Percentiles rank a stretch among this genome's conserved stretches.
Evolutionary conservation across 92 coral and sea anemone genomes (phyloP).

Genomic region (Porites evermanni): DNA sequence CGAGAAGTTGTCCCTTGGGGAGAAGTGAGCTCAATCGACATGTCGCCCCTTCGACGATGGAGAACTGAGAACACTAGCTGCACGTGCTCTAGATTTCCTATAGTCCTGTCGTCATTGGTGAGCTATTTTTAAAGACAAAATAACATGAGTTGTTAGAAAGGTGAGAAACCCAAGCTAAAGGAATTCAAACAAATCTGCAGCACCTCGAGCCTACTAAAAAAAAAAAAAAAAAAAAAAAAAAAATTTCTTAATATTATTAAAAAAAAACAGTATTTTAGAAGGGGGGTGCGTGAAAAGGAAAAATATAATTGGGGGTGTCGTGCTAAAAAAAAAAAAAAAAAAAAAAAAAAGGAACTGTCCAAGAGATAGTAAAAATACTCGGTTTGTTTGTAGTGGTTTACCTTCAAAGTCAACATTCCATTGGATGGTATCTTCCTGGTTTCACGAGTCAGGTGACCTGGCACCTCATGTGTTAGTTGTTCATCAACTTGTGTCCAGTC

Average conservation of each 20-base stretch:
- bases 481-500: conserved; percentile 66
- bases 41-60: conserved; percentile 81
- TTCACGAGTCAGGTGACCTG: conserved; percentile 28
- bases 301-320: too few species aligned
- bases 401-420: conserved; percentile 37
- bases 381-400: background rate
- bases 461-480: conserved; percentile 51
- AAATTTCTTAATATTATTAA: too few species aligned
- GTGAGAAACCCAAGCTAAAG: background rate
- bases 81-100: conserved; percentile 71
- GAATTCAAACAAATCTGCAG: background rate
- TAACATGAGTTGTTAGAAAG: background rate
- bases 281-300: too few species aligned
- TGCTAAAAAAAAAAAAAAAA: too few species aligned
- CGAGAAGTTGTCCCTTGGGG: conserved; percentile 80
- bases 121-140: conserved; percentile 1
- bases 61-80: conserved; percentile 61
- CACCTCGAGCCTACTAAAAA: background rate
- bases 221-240: too few species aligned
- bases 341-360: background rate
- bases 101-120: conserved; percentile 21
- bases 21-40: conserved; percentile 66
- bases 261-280: too few species aligned
- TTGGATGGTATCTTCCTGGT: conserved; percentile 54
- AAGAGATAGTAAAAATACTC: background rate